Conservation (phyloP, 2,888 invertebrate genomes). For the Erynnis tages region DNA sequence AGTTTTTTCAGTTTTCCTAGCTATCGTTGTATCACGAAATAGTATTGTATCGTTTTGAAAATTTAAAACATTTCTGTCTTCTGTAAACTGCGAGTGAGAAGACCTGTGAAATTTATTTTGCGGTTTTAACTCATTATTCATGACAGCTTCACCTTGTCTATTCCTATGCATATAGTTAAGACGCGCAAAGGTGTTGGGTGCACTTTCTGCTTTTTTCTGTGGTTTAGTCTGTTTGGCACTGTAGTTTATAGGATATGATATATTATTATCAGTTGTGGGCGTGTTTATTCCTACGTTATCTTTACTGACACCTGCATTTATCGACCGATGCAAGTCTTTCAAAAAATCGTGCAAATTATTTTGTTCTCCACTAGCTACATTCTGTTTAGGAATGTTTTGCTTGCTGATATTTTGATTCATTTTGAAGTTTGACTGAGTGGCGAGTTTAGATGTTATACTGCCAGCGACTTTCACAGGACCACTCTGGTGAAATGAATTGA, state of each 20-base stretch:
- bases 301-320: conserved; percentile 48
- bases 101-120: conserved; percentile 16
- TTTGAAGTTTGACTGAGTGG: background rate
- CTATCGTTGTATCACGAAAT: conserved; percentile 9
- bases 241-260: conserved; percentile 30
- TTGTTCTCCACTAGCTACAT: background rate
- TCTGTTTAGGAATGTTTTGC: background rate
- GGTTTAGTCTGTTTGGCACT: conserved; percentile 39
- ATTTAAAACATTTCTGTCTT: conserved; percentile 13
- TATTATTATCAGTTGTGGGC: background rate
- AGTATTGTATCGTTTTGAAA: conserved; percentile 19
- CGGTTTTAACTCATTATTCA: conserved; percentile 28
- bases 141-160: conserved; percentile 53
- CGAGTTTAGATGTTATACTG: conserved; percentile 1
- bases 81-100: conserved; percentile 20
- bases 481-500: background rate
- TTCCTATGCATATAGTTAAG: conserved; percentile 70
- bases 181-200: conserved; percentile 67
- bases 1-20: conserved; percentile 26
- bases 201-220: conserved; percentile 55
- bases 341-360: conserved; percentile 42
- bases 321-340: conserved; percentile 52
- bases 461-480: background rate
- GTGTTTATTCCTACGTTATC: conserved; percentile 29
- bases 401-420: conserved; percentile 3